Evolutionary conservation across 1,140 invertebrate species (phyloP), one percentile per base, ranked within the genome.

Genomic region (Tyrophagus putrescentiae): DNA sequence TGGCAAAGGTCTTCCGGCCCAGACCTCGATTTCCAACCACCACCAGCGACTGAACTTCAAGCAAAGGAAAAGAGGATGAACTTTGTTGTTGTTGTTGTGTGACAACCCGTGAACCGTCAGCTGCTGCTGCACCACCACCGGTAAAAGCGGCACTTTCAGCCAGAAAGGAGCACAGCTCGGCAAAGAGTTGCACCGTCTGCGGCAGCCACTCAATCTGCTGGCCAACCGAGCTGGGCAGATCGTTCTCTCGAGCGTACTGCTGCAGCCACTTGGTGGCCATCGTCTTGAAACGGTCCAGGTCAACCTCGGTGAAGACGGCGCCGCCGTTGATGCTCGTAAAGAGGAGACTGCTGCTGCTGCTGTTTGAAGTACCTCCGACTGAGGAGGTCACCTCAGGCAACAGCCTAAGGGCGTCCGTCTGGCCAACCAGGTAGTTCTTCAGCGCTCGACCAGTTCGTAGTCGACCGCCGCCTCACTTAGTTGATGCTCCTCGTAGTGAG

Each of bases 1-100:
- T 23, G 39, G 21, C 18, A 1, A 33, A 28, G 23, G 50, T 60
- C 33, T 61, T 61, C 29, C 62, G 21, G 31, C 50, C 59, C 3
- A 36, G 34, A 16, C 58, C 62, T 29, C 27, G 28, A 44, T 41
- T 18, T 2, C 62, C 62, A 9, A 61, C 3, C 21, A 63, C 39
- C 0, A 63, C 28, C 21, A 63, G 23, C 13, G 23, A n/a, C n/a
- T n/a, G n/a, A n/a, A n/a, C n/a, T n/a, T n/a, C n/a, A n/a, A n/a
- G n/a, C n/a, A n/a, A n/a, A n/a, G n/a, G n/a, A n/a, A n/a, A n/a
- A n/a, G n/a, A n/a, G n/a, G n/a, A n/a, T n/a, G n/a, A n/a, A n/a
- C n/a, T n/a, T n/a, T n/a, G n/a, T n/a, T n/a, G n/a, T n/a, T n/a
- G n/a, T n/a, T n/a, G n/a, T n/a, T n/a, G n/a, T n/a, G n/a, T n/a